A percentile compares a stretch with the other conserved stretches of the same genome.
Conservation (phyloP, 2,113 vertebrate species). For the Ciconia maguari region DNA sequence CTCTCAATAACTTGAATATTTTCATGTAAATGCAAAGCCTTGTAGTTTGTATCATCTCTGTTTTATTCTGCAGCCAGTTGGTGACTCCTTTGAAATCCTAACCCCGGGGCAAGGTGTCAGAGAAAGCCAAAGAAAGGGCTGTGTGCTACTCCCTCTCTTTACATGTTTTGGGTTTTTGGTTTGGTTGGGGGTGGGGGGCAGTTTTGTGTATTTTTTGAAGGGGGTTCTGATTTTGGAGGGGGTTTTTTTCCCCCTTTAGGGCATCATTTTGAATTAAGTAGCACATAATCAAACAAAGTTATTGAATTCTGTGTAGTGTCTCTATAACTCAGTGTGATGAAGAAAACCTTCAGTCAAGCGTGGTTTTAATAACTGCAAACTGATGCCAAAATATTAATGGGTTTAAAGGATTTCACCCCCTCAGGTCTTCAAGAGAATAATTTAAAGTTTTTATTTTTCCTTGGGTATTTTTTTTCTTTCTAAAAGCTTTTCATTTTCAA, state of each 20-base stretch:
- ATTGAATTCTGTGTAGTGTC: neutral
- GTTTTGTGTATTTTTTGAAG: neutral
- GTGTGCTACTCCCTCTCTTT: neutral
- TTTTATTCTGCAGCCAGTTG: neutral
- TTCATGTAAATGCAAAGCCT: neutral
- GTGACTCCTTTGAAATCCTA: neutral
- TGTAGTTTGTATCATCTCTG: neutral
- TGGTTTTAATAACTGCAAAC: conserved; percentile 25
- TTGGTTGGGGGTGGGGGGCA: neutral
- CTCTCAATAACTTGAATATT: neutral
- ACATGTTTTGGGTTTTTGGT: fast-evolving
- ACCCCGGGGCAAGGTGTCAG: neutral
- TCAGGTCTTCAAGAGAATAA: neutral
- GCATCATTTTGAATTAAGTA: neutral
- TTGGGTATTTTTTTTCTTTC: neutral
- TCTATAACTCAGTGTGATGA: neutral
- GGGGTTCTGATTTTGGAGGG: neutral
- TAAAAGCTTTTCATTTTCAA: neutral
- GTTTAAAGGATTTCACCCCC: conserved; percentile 11
- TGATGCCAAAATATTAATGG: conserved; percentile 23
- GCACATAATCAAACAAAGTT: neutral
- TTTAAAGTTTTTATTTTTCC: neutral
- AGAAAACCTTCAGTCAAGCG: neutral
- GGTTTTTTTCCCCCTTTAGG: neutral
- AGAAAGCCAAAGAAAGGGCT: neutral